Evolutionary conservation across 2,888 invertebrate species (phyloP), one percentile per base, ranked within the genome.

Genomic region (Nomada fucata): DNA sequence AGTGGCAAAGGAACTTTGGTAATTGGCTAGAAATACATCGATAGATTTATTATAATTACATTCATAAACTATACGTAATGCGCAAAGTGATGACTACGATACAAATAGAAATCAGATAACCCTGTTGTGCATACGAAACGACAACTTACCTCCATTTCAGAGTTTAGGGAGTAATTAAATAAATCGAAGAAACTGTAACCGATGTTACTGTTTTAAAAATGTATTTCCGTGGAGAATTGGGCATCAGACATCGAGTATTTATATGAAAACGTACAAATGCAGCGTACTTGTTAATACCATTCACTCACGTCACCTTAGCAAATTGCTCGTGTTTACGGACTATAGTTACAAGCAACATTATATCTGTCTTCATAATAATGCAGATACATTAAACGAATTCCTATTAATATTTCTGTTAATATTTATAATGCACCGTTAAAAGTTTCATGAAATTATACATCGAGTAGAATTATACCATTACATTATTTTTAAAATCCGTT

Each of bases 1-100:
- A 95, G 91, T 84, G 95, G 94, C 79, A 95, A 92, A 74, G 95
- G 95, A 88, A 88, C 79, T 89, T 88, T 83, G 50, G 74, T 47
- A 65, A 29, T 29, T 72, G 87, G 69, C 90, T 90, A 47, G 20
- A 88, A 88, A 60, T 59, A 64, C 67, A 7, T 76, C 47, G 53
- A 50, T 23, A 23, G 55, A 60, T 26, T 69, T 57, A 76, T 13
- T 67, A 65, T 55, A 18, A 10, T 2, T 47, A 7, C 1, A 23
- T 57, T 44, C 7, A 44, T 13, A 23, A 57, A 42, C 11, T 60
- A 15, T 47, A n/a, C 23, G 44, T 20, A 20, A 57, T 26, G 13
- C 13, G 20, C 29, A 1, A 47, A 29, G 13, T 23, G 59, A n/a
- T 71, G 3, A 42, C 20, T 57, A 13, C n/a, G 0, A 47, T 29